Percentiles rank a stretch among this genome's conserved stretches.
Conservation (phyloP, 2,888 invertebrate species). For the Eupithecia abbreviata region DNA sequence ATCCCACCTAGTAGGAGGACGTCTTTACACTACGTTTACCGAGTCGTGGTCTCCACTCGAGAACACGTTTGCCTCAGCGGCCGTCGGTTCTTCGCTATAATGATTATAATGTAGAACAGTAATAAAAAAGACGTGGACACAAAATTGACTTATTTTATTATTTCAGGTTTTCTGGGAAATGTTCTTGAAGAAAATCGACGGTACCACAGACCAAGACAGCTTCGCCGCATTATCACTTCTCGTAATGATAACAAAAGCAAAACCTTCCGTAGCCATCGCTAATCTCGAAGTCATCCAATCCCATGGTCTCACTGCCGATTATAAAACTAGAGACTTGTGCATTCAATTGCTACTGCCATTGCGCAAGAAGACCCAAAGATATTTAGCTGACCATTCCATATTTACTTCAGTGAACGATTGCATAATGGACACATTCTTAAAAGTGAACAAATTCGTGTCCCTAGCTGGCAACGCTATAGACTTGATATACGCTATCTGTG, state of each 20-base stretch:
- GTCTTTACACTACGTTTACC: too few relatives aligned
- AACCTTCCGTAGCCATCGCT: constrained; percentile 84
- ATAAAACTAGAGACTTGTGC: constrained; percentile 67
- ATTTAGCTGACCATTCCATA: constrained; percentile 69
- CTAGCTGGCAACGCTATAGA: constrained; percentile 81
- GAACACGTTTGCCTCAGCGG: too few relatives aligned
- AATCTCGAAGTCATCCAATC: constrained; percentile 90
- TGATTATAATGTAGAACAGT: too few relatives aligned
- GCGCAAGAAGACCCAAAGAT: constrained; percentile 68
- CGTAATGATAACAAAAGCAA: constrained; percentile 87
- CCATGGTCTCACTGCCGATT: constrained; percentile 86
- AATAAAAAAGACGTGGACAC: too few relatives aligned
- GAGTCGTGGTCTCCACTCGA: too few relatives aligned
- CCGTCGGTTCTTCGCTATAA: too few relatives aligned
- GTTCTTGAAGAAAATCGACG: constrained; percentile 89
- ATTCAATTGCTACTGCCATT: constrained; percentile 69
- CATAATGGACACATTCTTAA: constrained; percentile 76
- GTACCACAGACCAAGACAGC: constrained; percentile 88
- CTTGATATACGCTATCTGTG: constrained; percentile 83
- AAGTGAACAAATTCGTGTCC: constrained; percentile 76
- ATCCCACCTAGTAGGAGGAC: too few relatives aligned
- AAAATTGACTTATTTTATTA: background rate
- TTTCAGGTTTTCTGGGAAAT: constrained; percentile 92
- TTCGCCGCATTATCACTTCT: constrained; percentile 90
- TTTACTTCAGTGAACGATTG: constrained; percentile 68